Percentiles rank a stretch among this genome's conserved stretches.
These are phyloP conservation scores for Eidolon helvum DNA, from an alignment of 2,113 vertebrate species.

Conservation along the genomic window DNA sequence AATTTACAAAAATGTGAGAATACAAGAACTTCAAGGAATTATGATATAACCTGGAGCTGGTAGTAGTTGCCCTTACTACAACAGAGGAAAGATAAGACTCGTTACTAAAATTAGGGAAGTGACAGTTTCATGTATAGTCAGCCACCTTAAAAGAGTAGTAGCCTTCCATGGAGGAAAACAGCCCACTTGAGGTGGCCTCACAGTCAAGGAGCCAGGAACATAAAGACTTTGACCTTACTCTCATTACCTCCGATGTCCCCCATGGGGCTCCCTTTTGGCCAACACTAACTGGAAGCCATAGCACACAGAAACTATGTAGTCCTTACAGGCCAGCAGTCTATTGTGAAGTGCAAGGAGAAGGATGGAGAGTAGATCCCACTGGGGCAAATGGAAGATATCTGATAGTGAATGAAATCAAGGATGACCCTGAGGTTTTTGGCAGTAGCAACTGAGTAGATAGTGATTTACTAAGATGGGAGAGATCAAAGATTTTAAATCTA, in stretches of 20 bases:
- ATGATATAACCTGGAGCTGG: neutral
- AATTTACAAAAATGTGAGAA: neutral
- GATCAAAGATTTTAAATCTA: neutral
- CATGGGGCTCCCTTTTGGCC: neutral
- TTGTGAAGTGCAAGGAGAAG: neutral
- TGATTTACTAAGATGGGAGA: neutral
- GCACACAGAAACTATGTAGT: too few relatives aligned
- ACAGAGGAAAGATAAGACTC: neutral
- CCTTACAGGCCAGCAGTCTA: neutral
- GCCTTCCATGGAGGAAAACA: neutral
- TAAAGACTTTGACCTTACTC: neutral
- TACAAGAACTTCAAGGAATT: neutral
- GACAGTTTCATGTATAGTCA: neutral
- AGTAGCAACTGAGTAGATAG: neutral
- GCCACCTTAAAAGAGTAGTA: neutral
- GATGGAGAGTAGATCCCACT: neutral
- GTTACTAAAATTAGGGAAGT: neutral
- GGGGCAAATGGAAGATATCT: neutral
- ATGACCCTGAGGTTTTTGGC: neutral
- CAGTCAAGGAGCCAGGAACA: neutral
- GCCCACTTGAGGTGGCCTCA: neutral
- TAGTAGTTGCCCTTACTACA: too few relatives aligned
- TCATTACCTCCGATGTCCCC: neutral
- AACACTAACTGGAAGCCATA: neutral
- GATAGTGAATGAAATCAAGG: neutral